These are phyloP conservation scores for Pycnomerus fuliginosus DNA, from an alignment of 2,888 invertebrate species.

Conservation along the genomic window DNA sequence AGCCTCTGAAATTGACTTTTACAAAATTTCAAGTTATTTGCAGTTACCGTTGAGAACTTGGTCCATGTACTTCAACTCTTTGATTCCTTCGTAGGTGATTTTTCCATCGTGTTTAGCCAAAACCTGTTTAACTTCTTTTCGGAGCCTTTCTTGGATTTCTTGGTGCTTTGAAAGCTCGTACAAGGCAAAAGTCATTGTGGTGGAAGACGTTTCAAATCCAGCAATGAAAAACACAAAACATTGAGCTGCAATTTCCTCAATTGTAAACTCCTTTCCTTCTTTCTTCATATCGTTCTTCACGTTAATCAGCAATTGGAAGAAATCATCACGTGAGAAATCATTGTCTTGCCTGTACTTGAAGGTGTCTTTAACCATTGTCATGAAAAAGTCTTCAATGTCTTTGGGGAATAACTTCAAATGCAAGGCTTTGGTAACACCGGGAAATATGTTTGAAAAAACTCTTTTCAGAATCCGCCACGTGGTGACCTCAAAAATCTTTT, in stretches of 20 bases:
- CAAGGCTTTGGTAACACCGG: too few species aligned
- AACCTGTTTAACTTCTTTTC: conserved; percentile 11
- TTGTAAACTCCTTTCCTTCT: conserved; percentile 3
- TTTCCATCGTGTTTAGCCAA: conserved; percentile 6
- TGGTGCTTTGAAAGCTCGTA: conserved; percentile 16
- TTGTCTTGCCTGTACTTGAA: conserved; percentile 52
- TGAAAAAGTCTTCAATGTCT: conserved; percentile 49
- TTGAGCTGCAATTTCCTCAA: conserved; percentile 20
- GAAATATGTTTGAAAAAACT: too few species aligned
- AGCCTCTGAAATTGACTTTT: too few species aligned
- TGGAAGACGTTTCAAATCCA: conserved; percentile 21
- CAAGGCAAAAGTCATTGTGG: conserved; percentile 14
- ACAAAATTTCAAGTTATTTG: too few species aligned
- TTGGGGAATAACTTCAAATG: conserved; percentile 1
- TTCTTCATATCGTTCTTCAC: conserved; percentile 46
- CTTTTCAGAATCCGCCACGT: conserved; percentile 15
- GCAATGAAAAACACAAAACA: conserved; percentile 31
- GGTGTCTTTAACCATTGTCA: conserved; percentile 48
- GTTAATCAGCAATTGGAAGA: conserved; percentile 56
- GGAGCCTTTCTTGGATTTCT: conserved; percentile 10
- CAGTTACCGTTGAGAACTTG: conserved; percentile 47
- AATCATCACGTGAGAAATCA: conserved; percentile 54
- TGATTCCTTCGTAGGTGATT: conserved; percentile 13
- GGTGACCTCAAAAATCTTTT: conserved; percentile 23
- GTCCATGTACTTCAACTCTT: conserved; percentile 41